Evolutionary conservation across 2,888 invertebrate species (phyloP).

Genomic region (Erebia epiphron): DNA sequence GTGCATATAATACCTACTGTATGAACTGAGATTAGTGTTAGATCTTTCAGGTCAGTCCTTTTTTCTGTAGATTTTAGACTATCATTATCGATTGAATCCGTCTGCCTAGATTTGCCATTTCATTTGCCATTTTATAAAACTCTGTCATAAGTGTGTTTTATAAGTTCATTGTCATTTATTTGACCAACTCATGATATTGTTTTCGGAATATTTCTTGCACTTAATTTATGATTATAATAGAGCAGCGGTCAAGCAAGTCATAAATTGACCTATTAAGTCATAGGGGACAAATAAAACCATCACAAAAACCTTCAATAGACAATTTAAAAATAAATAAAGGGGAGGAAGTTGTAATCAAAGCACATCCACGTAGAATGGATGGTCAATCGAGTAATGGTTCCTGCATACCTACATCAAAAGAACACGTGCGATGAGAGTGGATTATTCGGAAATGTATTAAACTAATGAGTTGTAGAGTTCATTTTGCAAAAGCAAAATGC

Average conservation of each 20-base stretch:
- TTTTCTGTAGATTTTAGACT: too few relatives aligned
- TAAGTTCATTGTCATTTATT: too few relatives aligned
- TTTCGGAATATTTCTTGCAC: neutral
- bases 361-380: conserved; percentile 68
- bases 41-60: neutral
- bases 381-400: conserved; percentile 72
- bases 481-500: conserved; percentile 23
- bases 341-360: conserved; percentile 77
- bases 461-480: conserved; percentile 39
- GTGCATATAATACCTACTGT: neutral
- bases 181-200: neutral
- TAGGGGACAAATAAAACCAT: conserved; percentile 49
- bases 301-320: conserved; percentile 55
- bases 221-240: neutral
- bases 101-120: neutral
- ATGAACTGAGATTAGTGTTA: conserved; percentile 7
- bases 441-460: conserved; percentile 35
- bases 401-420: conserved; percentile 46
- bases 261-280: conserved; percentile 53
- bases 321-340: conserved; percentile 73
- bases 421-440: conserved; percentile 41
- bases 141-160: neutral
- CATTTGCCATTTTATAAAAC: neutral
- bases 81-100: too few relatives aligned
- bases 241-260: conserved; percentile 24